Evolutionary conservation across 64 coral and sea anemone genomes (phyloP), one percentile per base, ranked within the genome.

Genomic region (Dendrophyllia cribrosa): DNA sequence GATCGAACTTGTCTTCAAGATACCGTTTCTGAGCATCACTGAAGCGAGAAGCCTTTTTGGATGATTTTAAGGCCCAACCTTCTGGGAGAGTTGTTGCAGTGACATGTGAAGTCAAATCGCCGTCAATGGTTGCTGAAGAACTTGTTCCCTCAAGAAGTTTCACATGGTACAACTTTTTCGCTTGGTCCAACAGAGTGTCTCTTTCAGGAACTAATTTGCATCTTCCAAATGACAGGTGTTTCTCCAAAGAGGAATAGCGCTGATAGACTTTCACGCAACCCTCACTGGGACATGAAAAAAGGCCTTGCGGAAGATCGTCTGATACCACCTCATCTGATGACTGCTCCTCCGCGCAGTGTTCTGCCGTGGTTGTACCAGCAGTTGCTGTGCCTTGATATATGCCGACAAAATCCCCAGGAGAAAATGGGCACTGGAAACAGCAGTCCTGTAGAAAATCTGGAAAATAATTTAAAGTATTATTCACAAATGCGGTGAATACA

Each of bases 221-320:
- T 11, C 73, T 71, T 25, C 68, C 85, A 87, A 73, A 74, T 23
- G 51, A 26, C 0, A 72, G 43, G 51, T 87, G 66, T 58, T 73
- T 87, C 23, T 87, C 67, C 5, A 73, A 5, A 23, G 66, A 15
- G 12, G 66, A 53, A 58, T 87, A 46, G 2, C 47, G 0, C 53
- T 87, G 85, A 47, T 85, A 85, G 5, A 69, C 4, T 43, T 85
- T 85, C 0, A 68, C 44, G 48, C 82, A 85, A 0, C 82, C 82
- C 13, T 67, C 61, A 14, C 66, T 85, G 6, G 61, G 60, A 46
- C 82, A 85, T 0, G 63, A 47, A 13, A 85, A 68, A 0, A 85
- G 44, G 17, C 61, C 53, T 34, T 34, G 34, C 2, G 34, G 34
- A 34, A 34, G 34, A 12, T 83, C 0, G 10, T 34, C 50, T 13